These are phyloP conservation scores for Cryptus armator DNA, from an alignment of 2,888 invertebrate species.

Conservation along the genomic window DNA sequence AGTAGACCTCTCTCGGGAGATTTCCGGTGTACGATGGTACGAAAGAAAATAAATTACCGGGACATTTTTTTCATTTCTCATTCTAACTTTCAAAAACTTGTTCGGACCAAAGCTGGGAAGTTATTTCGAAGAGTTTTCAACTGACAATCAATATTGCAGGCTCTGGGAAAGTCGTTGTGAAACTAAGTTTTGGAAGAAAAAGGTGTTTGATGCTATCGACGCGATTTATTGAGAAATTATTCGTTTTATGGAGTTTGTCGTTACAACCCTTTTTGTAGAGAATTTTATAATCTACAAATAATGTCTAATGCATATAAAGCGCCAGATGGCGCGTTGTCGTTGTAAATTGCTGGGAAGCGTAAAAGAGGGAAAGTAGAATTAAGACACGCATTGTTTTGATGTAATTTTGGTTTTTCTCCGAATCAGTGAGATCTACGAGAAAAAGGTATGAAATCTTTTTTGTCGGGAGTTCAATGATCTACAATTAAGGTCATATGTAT, in stretches of 20 bases:
- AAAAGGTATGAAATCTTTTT: too few relatives aligned
- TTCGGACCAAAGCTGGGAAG: background rate
- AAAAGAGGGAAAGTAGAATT: too few relatives aligned
- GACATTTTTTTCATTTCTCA: constrained; percentile 17
- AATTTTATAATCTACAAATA: background rate
- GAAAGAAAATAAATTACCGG: constrained; percentile 38
- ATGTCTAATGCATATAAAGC: background rate
- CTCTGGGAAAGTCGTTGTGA: too few relatives aligned
- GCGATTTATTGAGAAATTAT: too few relatives aligned
- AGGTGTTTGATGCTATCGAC: too few relatives aligned
- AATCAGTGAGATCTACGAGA: too few relatives aligned
- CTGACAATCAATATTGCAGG: background rate
- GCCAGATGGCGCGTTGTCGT: background rate
- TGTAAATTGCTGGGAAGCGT: too few relatives aligned
- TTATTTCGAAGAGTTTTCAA: background rate
- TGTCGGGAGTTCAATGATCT: too few relatives aligned
- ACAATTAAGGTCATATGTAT: too few relatives aligned
- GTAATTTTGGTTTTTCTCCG: too few relatives aligned
- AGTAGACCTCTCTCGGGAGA: constrained; percentile 24
- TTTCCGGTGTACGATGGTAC: background rate
- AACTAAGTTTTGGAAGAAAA: too few relatives aligned
- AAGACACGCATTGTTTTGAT: too few relatives aligned
- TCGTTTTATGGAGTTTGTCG: background rate
- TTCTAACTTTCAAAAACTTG: background rate
- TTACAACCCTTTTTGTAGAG: background rate